Evolutionary conservation across 2,113 vertebrate species (phyloP).

Genomic region (Motacilla alba): DNA sequence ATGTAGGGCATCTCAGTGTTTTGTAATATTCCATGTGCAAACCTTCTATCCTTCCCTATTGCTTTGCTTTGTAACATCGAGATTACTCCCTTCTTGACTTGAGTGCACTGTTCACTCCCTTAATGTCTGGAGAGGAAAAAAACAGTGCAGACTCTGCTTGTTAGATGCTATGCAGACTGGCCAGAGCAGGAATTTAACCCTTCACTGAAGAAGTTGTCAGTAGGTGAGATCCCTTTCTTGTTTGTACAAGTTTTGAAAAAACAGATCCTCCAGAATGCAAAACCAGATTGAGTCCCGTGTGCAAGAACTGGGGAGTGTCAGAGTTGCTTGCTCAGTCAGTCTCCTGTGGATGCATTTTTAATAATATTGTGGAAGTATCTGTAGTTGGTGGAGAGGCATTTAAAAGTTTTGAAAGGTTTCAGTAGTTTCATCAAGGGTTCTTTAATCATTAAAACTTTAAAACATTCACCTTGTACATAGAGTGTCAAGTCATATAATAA

Average conservation of each 20-base stretch:
- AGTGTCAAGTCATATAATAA: background rate
- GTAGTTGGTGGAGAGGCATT: background rate
- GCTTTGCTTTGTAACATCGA: background rate
- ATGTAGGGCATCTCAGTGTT: background rate
- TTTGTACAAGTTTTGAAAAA: background rate
- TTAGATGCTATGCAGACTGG: background rate
- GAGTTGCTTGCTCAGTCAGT: background rate
- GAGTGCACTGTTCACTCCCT: background rate
- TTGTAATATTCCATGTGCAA: background rate
- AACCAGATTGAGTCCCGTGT: background rate
- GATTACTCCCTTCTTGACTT: background rate
- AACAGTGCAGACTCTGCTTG: background rate
- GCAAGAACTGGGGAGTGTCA: background rate
- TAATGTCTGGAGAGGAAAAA: background rate
- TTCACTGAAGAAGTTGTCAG: background rate
- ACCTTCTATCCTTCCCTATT: background rate
- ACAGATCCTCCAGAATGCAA: background rate
- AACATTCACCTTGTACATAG: background rate
- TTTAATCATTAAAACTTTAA: background rate
- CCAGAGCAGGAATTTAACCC: background rate
- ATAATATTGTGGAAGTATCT: background rate
- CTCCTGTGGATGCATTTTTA: background rate
- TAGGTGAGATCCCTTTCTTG: background rate
- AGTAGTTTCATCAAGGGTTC: background rate
- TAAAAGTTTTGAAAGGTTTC: background rate